Evolutionary conservation across 2,888 invertebrate species (phyloP), one percentile per base, ranked within the genome.

Genomic region (Aporophyla nigra): DNA sequence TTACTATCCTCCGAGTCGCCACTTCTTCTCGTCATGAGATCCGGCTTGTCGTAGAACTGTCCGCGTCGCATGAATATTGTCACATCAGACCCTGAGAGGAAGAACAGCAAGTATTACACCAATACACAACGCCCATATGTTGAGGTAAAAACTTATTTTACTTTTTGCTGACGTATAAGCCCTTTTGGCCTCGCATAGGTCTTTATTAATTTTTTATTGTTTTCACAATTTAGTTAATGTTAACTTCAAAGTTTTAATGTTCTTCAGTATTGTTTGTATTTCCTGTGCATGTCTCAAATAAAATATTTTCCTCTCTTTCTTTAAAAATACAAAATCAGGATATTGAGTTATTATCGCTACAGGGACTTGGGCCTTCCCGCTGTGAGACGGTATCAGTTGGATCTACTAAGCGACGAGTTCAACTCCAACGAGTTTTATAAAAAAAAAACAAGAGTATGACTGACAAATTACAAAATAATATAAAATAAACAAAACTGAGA

Each of bases 41-140:
- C 89, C 0, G 92, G 89, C n/a, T 80, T 86, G 56, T 94, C 93
- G 54, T 90, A 81, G 81, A 93, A 93, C 82, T 93, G 93, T 12
- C 95, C 95, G 4, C 94, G 92, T 2, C 93, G 91, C 90, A 95
- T 91, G 84, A 91, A 94, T 0, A 95, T 92, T 3, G 92, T 90
- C 5, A 94, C 89, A 76, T 94, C 93, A 53, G 91, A 85, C 16
- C 89, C 95, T 94, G 63, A 40, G 53, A 62, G 51, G 14, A 54
- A 56, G 19, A 65, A 51, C 6, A 27, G 53, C 7, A 12, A 33
- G 59, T 33, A 10, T 66, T 27, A 46, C 1, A 59, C 59, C 33
- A 59, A 33, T 59, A 59, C 21, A 59, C 24, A 40, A n/a, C 27
- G 27, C n/a, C n/a, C 7, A n/a, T 46, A 75, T 16, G 12, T 63